phyloP scores from a whole-genome alignment of 1,140 invertebrate genomes.

The Plectrocnemia conspersa region DNA sequence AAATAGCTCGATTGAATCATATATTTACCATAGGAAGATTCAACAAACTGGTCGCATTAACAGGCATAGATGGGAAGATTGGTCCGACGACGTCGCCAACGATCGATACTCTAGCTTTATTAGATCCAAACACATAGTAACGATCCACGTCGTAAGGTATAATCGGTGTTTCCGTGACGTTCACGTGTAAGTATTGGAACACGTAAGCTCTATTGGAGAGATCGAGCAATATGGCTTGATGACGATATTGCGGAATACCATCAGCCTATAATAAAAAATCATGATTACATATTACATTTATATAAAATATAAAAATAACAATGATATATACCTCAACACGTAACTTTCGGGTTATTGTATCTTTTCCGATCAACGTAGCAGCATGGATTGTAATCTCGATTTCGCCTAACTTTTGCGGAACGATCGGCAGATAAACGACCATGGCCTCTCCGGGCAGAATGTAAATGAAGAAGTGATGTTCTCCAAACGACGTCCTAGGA shows the following conservation, averaged over 20 bases:
- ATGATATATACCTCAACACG: constrained; percentile 62
- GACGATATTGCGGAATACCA: constrained; percentile 84
- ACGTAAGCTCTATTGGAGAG: constrained; percentile 87
- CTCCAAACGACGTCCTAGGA: constrained; percentile 81
- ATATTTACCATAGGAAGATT: constrained; percentile 68
- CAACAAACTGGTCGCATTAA: constrained; percentile 78
- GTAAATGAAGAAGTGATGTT: constrained; percentile 92
- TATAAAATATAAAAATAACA: constrained; percentile 9
- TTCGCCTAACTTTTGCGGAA: constrained; percentile 74
- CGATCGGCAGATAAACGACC: constrained; percentile 85
- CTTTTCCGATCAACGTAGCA: constrained; percentile 77
- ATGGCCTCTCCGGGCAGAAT: constrained; percentile 72
- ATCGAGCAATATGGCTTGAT: constrained; percentile 88
- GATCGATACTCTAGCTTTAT: constrained; percentile 77
- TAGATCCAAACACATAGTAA: constrained; percentile 93
- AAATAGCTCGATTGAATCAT: background rate
- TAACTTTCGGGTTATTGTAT: constrained; percentile 66
- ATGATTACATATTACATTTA: constrained; percentile 2
- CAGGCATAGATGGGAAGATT: constrained; percentile 87
- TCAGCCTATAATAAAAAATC: constrained; percentile 62
- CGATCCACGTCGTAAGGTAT: constrained; percentile 84
- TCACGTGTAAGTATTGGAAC: constrained; percentile 92
- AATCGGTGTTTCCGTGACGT: constrained; percentile 85
- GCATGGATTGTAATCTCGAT: constrained; percentile 79
- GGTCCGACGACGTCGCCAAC: constrained; percentile 94